Base-by-base conservation (phyloP, 2,888 invertebrate genomes). In the Brenthis daphne region DNA sequence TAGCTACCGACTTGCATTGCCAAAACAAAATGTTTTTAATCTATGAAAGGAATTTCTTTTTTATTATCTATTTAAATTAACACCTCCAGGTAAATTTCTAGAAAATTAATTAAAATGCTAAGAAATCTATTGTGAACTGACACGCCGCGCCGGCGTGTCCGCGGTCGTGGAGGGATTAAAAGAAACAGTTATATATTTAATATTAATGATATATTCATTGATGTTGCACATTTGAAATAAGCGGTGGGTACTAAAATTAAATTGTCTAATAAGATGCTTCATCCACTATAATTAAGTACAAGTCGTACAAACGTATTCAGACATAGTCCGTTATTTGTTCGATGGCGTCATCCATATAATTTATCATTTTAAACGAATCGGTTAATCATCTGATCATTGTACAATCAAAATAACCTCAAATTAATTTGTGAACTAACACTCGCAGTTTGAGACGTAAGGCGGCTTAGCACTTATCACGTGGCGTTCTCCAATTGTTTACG, bases 401-500 rank as follows among this genome's bases (percentile, higher is more conserved):
- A 64, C 69, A 67, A 72, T 72, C 67, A 51, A 72, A 72, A 71
- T 69, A 67, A 72, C 51, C 67, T 71, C 57, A 72, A 69, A 55
- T 65, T 72, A 63, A 68, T 71, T 68, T 60, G 43, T 47, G 33
- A 20, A 33, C 54, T 66, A 43, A 66, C 47, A 54, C 57, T 20
- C 37, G 11, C 37, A 37, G 37, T 37, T 43, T 43, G 1, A 8
- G 8, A 43, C 8, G 11, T 43, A 43, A 11, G 6, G 11, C 29
- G 29, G 29, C 29, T 29, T 29, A 43, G 37, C 11, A 8, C 1
- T 33, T 1, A 33, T 87, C 86, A 85, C 85, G 84, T 86, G 85
- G 81, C 82, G 72, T 73, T 76, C 82, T 84, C 80, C 79, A 82
- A 86, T 86, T 83, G 85, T 85, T 86, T 85, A 87, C 83, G 85